phyloP scores from a whole-genome alignment of 2,888 invertebrate species.

The Eumerus sabulonum region DNA sequence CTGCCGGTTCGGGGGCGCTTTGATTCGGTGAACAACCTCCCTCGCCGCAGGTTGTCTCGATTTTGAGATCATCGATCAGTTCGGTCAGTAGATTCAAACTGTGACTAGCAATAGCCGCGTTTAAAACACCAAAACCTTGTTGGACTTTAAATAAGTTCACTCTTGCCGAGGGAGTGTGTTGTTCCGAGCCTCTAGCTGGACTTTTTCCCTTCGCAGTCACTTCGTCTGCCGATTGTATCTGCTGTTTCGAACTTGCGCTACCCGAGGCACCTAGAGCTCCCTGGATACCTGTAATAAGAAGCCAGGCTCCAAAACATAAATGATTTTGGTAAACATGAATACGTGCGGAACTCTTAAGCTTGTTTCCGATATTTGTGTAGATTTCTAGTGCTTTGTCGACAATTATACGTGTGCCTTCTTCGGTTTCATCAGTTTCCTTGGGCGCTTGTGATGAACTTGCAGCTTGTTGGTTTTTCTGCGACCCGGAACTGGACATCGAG shows the following conservation, averaged over 20 bases:
- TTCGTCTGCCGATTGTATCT: constrained; percentile 63
- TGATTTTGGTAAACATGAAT: constrained; percentile 94
- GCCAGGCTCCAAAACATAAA: constrained; percentile 92
- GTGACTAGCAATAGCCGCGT: constrained; percentile 92
- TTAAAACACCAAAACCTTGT: constrained; percentile 93
- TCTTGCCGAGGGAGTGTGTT: constrained; percentile 80
- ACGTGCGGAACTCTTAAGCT: constrained; percentile 90
- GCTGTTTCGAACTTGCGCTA: constrained; percentile 80
- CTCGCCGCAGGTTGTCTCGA: constrained; percentile 76
- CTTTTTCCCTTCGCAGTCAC: constrained; percentile 76
- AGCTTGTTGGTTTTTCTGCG: constrained; percentile 79
- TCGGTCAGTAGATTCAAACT: constrained; percentile 84
- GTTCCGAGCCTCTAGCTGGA: constrained; percentile 79
- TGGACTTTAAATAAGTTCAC: constrained; percentile 86
- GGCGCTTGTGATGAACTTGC: constrained; percentile 68
- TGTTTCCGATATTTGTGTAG: constrained; percentile 88
- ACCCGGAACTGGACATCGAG: constrained; percentile 81
- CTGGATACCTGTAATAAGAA: constrained; percentile 91
- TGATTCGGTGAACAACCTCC: constrained; percentile 56
- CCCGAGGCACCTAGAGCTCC: constrained; percentile 87
- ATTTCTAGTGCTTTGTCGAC: constrained; percentile 94
- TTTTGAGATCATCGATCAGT: constrained; percentile 78
- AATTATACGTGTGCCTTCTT: constrained; percentile 88
- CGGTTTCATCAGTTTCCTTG: constrained; percentile 86
- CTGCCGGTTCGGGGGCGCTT: constrained; percentile 75